Base-by-base conservation (phyloP, 2,113 vertebrate genomes). In the Istiophorus platypterus region DNA sequence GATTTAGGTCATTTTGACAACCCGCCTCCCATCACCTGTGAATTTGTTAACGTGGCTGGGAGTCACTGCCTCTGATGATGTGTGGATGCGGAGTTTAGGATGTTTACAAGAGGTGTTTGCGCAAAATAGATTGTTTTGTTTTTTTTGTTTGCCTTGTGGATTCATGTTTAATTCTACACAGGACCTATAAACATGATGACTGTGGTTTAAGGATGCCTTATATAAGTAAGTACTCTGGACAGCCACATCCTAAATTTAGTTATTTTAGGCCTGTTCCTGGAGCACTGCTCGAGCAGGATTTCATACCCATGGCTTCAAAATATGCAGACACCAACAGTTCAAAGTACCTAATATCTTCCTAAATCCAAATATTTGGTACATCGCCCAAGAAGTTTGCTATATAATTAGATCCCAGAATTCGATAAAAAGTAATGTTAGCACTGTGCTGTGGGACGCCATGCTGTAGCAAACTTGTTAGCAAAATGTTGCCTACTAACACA, bases 1-100 rank as follows among this genome's bases (percentile, higher is more conserved):
- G 91, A 92, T 94, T 93, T 92, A 88, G 92, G 86, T 92, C 91
- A 93, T 88, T 74, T 86, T 81, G 76, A 59, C 79, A 80, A 65
- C 66, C 70, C 18, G 61, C 49, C 66, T 54, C 1, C 27, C 52
- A 78, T 83, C 68, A 83, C 31, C 54, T n/a, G 9, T 76, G 84
- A 81, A 81, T 87, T 89, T 88, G 73, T 81, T 76, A 82, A 81
- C 65, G 49, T 78, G 76, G 72, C 81, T 80, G 62, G 62, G 77
- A 90, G 89, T 81, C 73, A 27, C 59, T 26, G 42, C 37, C 41
- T 72, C 70, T 64, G 65, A 86, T 85, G 58, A 78, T 74, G 26
- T 49, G 58, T 67, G 58, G 49, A 22, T 18, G 11, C 41, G 39
- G 80, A 70, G 41, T 70, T 82, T 49, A 67, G 57, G 67, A 71